Evolutionary conservation across 2,888 invertebrate genomes (phyloP).

Genomic region (Lasioglossum villosulum): DNA sequence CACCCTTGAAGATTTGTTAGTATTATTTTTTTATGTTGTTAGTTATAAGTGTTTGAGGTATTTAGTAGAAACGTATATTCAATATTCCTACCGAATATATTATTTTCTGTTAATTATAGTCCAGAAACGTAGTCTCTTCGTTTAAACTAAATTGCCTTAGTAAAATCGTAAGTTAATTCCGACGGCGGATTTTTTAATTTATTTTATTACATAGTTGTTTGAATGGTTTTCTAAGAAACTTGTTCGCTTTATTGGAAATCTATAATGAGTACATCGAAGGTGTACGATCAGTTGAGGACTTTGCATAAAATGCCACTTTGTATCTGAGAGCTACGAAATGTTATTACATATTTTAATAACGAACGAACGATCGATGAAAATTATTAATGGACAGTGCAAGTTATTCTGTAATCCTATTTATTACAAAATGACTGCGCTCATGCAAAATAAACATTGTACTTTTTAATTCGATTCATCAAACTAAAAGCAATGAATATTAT

Average conservation of each 20-base stretch:
- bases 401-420: neutral
- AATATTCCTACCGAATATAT: slow-evolving; percentile 20
- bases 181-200: slow-evolving; percentile 58
- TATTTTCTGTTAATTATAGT: slow-evolving; percentile 33
- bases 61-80: slow-evolving; percentile 26
- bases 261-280: slow-evolving; percentile 59
- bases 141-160: slow-evolving; percentile 73
- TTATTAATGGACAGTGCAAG: neutral
- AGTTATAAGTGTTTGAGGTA: slow-evolving; percentile 35
- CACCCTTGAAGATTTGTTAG: slow-evolving; percentile 26
- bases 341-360: slow-evolving; percentile 15
- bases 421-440: neutral
- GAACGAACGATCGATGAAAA: neutral
- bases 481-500: slow-evolving; percentile 18
- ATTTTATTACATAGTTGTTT: slow-evolving; percentile 50
- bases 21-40: slow-evolving; percentile 48
- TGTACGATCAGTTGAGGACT: slow-evolving; percentile 58
- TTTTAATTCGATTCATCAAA: slow-evolving; percentile 21
- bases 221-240: slow-evolving; percentile 57
- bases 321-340: slow-evolving; percentile 67
- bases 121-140: slow-evolving; percentile 29
- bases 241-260: slow-evolving; percentile 68
- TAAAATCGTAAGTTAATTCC: slow-evolving; percentile 61
- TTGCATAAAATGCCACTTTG: slow-evolving; percentile 53
- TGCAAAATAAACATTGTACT: neutral